Evolutionary conservation across 2,888 invertebrate genomes (phyloP).

Genomic region (Polydesmus complanatus): DNA sequence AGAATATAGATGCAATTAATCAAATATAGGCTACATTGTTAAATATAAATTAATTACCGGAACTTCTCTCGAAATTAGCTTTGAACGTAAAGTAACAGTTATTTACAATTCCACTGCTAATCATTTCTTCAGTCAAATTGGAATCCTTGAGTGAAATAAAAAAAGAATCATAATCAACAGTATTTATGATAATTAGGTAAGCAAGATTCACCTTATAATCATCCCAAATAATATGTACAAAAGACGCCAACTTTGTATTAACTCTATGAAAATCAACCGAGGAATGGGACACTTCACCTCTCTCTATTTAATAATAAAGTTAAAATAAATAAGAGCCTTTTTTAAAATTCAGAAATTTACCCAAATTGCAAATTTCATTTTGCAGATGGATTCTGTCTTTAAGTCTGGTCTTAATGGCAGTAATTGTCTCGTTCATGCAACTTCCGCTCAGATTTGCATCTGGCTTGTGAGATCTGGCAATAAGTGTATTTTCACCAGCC

Average conservation of each 20-base stretch:
- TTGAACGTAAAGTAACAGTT: constrained; percentile 48
- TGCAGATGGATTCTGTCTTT: constrained; percentile 59
- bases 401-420: constrained; percentile 56
- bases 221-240: constrained; percentile 53
- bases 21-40: no score
- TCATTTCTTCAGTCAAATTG: not conserved
- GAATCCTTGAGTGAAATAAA: not conserved
- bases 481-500: not conserved
- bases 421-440: constrained; percentile 60
- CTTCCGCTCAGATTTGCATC: constrained; percentile 40
- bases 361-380: constrained; percentile 54
- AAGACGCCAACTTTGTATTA: constrained; percentile 43
- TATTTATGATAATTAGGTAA: not conserved
- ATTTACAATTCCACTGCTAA: constrained; percentile 1
- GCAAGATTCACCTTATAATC: constrained; percentile 41
- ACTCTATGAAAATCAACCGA: constrained; percentile 24
- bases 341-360: constrained; percentile 27
- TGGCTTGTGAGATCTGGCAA: constrained; percentile 20
- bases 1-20: no score
- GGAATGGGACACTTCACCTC: constrained; percentile 25
- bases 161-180: not conserved
- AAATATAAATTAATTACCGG: constrained; percentile 36
- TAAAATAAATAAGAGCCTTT: not conserved
- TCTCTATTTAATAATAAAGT: constrained; percentile 28
- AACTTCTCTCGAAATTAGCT: constrained; percentile 63